Base-by-base conservation (phyloP, 2,113 vertebrate genomes). In the Pampusana beccarii region DNA sequence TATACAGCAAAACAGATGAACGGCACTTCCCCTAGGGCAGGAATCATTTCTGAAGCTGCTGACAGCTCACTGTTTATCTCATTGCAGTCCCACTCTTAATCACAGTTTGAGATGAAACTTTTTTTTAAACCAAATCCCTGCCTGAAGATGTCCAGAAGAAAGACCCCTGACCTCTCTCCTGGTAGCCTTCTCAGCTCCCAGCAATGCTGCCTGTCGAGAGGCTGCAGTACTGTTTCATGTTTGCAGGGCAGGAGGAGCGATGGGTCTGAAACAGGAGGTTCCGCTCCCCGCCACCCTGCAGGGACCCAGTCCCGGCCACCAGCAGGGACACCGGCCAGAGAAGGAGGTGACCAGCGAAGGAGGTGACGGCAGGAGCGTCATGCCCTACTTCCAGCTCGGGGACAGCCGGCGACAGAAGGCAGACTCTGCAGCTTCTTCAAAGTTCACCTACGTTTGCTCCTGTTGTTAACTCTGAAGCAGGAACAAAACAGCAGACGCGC, bases 21-120 rank as follows among this genome's bases (percentile, higher is more conserved):
- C 54, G 72, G 69, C 90, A 84, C 67, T 86, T 96, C 92, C 93
- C 88, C 40, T 31, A 74, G 60, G 92, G 90, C 92, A 94, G 50
- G 83, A 88, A 87, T 80, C 7, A 9, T 50, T 93, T 83, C 80
- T 94, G 92, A 94, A 88, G 88, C 88, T 80, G 88, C 92, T 97
- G 95, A 95, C 93, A 93, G 65, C 75, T 88, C 57, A 53, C 56
- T 88, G 71, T 83, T 92, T 93, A 79, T 93, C 80, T 94, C 80
- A 72, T 29, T 86, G 85, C 72, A 67, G 57, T 69, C 80, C 73
- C 72, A 79, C 51, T 93, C 88, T 56, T 83, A 92, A 71, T 90
- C 73, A 71, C n/a, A n/a, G 29, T 83, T 90, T 53, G 86, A 93
- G 73, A 87, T 28, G 19, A 64, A 93, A 80, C 51, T 77, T 82